Evolutionary conservation across 2,113 vertebrate genomes (phyloP).

Genomic region (Oreochromis spilurus): DNA sequence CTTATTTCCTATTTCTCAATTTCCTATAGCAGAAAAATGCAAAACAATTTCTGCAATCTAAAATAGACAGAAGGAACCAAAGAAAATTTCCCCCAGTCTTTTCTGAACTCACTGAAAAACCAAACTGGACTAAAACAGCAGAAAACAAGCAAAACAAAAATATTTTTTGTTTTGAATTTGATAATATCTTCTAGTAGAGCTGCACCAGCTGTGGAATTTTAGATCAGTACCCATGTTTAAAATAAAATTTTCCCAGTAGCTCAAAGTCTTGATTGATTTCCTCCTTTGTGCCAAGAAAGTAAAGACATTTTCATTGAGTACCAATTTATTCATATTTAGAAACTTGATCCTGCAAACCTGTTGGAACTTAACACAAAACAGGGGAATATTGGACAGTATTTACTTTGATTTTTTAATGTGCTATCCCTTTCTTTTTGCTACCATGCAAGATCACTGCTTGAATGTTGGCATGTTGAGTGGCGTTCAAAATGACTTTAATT

Average conservation of each 20-base stretch:
- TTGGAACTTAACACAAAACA: neutral
- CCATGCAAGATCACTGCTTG: neutral
- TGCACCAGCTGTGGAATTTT: neutral
- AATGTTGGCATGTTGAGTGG: neutral
- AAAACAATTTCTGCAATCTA: neutral
- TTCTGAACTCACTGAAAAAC: neutral
- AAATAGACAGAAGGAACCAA: neutral
- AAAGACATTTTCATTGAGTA: neutral
- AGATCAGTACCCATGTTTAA: neutral
- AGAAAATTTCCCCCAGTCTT: neutral
- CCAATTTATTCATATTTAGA: neutral
- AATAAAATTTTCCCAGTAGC: neutral
- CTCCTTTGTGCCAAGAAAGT: neutral
- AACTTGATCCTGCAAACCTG: neutral
- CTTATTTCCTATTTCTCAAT: neutral
- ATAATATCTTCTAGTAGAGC: neutral
- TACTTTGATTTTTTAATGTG: neutral
- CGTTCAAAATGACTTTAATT: neutral
- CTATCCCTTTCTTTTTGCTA: neutral
- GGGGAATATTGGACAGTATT: neutral
- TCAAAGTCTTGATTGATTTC: neutral
- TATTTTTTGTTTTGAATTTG: neutral
- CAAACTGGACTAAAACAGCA: neutral
- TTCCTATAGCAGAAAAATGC: neutral
- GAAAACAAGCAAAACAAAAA: neutral